Evolutionary conservation across 2,113 vertebrate genomes (phyloP).

Genomic region (Jaculus jaculus): DNA sequence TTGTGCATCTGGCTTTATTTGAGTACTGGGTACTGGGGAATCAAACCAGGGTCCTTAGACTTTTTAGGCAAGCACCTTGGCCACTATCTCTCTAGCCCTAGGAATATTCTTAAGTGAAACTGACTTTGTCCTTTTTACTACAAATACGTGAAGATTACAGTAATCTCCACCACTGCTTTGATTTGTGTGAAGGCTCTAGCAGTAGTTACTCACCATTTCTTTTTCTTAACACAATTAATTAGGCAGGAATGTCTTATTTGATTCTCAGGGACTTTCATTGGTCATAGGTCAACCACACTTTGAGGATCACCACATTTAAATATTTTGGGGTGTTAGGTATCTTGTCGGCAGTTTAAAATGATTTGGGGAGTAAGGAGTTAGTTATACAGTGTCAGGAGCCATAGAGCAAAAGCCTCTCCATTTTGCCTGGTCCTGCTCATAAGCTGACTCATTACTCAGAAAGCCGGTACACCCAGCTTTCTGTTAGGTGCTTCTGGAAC

Average conservation of each 20-base stretch:
- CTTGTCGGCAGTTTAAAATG: not conserved
- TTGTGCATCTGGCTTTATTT: too few relatives aligned
- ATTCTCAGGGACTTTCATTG: not conserved
- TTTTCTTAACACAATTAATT: not conserved
- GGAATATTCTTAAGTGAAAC: not conserved
- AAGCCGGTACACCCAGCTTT: too few relatives aligned
- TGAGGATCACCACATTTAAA: not conserved
- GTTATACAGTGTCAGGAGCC: too few relatives aligned
- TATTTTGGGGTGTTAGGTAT: not conserved
- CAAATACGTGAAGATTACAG: not conserved
- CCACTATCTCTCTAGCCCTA: too few relatives aligned
- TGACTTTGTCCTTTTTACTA: conserved; percentile 6
- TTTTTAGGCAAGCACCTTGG: too few relatives aligned
- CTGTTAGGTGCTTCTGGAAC: too few relatives aligned
- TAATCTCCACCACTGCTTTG: not conserved
- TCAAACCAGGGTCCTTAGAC: too few relatives aligned
- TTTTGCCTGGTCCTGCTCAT: too few relatives aligned
- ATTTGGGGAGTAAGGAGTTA: not conserved
- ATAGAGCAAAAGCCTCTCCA: too few relatives aligned
- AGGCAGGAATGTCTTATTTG: not conserved
- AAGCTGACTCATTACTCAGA: too few relatives aligned
- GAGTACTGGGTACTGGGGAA: too few relatives aligned
- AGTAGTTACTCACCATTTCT: not conserved
- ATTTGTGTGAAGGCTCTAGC: not conserved
- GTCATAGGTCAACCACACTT: not conserved